Evolutionary conservation across 2,113 vertebrate species (phyloP), one percentile per base, ranked within the genome.

Genomic region (Cynoglossus semilaevis): DNA sequence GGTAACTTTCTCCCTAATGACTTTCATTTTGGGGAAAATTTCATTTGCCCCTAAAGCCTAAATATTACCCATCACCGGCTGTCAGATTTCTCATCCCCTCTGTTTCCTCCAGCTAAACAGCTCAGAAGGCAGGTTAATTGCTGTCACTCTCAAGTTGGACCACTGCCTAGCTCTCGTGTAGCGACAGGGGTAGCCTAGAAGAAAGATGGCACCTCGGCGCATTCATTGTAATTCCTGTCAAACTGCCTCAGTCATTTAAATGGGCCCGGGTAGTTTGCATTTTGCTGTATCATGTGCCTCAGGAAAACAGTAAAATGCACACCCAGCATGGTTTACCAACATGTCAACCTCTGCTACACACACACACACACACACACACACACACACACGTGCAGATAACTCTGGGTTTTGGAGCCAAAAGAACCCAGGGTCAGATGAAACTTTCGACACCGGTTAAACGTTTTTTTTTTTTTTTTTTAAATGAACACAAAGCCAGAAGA

Each of bases 41-140:
- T 96, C 91, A 95, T 96, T 94, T 95, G 92, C 94, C 94, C 94
- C 78, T 94, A 96, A 94, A 96, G 92, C 92, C 92, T 93, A 92
- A 94, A 94, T 96, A 94, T 95, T 93, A 93, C 92, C 93, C 94
- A 93, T 95, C 94, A 95, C 94, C 94, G 92, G 93, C 96, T 97
- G 96, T 97, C 96, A 97, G 91, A 94, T 93, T 93, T 92, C 93
- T 94, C 94, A 96, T 96, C 93, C 82, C 72, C 92, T 92, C 92
- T 90, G 93, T 97, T 94, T 97, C 94, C 96, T 95, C 92, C 92
- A 95, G 95, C 96, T 94, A 96, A 95, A 95, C 94, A 94, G 94
- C 93, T 82, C 90, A 94, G 94, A 93, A 94, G 94, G 93, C 92
- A 94, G 96, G 95, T 98, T 99, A 99, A 98, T 98, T 98, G 96